Evolutionary conservation across 2,797 vertebrate species (phyloP).

Genomic region (Euthynnus affinis): DNA sequence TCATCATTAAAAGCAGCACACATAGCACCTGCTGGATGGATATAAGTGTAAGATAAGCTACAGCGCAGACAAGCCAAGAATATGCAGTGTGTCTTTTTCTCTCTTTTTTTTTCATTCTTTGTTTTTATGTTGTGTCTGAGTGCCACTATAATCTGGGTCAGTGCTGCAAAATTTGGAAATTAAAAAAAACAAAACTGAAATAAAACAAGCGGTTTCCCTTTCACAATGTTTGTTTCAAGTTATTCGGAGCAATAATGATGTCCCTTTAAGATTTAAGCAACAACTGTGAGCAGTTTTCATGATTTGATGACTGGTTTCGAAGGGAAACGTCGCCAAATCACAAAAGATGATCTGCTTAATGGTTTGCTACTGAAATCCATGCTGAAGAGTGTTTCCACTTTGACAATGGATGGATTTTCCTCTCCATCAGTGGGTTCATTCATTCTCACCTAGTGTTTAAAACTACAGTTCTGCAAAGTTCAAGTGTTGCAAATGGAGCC

Average conservation of each 20-base stretch:
- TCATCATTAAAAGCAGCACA: slow-evolving; percentile 22
- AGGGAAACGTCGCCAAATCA: neutral
- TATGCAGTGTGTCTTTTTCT: neutral
- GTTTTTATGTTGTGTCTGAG: too few relatives aligned
- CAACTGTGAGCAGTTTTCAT: neutral
- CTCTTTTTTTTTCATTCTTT: neutral
- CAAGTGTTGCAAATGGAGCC: slow-evolving; percentile 33
- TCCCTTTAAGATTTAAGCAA: neutral
- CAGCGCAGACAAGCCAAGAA: neutral
- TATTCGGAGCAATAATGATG: too few relatives aligned
- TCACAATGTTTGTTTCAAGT: too few relatives aligned
- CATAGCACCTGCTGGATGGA: neutral
- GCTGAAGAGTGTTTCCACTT: slow-evolving; percentile 6
- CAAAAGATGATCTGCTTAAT: slow-evolving; percentile 6
- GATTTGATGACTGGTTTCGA: slow-evolving; percentile 1
- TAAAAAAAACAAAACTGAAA: too few relatives aligned
- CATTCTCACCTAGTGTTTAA: slow-evolving; percentile 21
- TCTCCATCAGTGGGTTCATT: slow-evolving; percentile 17
- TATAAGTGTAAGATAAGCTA: neutral
- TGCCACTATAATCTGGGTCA: neutral
- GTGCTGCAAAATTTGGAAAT: neutral
- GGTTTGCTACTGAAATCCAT: slow-evolving; percentile 1
- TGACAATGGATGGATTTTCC: slow-evolving; percentile 4
- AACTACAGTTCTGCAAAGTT: slow-evolving; percentile 16
- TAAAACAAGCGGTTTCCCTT: neutral